phyloP scores from a whole-genome alignment of 2,888 invertebrate species.

The Furcula furcula region DNA sequence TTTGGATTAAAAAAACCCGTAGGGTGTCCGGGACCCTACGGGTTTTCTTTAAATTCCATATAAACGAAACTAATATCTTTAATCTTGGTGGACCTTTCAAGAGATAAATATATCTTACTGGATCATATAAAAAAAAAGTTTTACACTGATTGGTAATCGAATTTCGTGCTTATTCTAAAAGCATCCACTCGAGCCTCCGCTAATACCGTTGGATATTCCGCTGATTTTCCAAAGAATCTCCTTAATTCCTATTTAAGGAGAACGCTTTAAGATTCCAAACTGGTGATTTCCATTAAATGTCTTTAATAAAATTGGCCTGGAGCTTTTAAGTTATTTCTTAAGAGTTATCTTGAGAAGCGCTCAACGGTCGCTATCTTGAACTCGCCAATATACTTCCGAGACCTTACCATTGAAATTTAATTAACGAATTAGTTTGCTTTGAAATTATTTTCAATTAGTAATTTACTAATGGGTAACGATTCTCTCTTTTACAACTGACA shows the following conservation, averaged over 20 bases:
- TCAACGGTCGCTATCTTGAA: slow-evolving; percentile 16
- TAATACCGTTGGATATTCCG: slow-evolving; percentile 13
- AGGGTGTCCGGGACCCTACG: too few species aligned
- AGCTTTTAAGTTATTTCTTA: slow-evolving; percentile 31
- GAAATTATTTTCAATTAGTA: too few species aligned
- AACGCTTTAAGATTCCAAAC: slow-evolving; percentile 25
- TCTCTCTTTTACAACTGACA: too few species aligned
- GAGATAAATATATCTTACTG: too few species aligned
- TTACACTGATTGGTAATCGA: background rate
- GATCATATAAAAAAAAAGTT: background rate
- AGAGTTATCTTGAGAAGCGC: slow-evolving; percentile 21
- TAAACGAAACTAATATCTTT: too few species aligned
- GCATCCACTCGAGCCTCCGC: slow-evolving; percentile 12
- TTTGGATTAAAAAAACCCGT: too few species aligned
- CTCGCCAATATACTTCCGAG: slow-evolving; percentile 1
- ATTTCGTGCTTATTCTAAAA: background rate
- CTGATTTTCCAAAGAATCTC: slow-evolving; percentile 14
- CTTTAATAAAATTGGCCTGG: slow-evolving; percentile 31
- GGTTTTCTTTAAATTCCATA: too few species aligned
- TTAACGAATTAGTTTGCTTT: too few species aligned
- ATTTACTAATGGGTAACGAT: too few species aligned
- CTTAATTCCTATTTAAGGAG: slow-evolving; percentile 22
- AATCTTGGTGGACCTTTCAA: too few species aligned
- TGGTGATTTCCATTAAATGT: slow-evolving; percentile 27
- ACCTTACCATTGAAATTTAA: background rate